Base-by-base conservation (phyloP, 1,140 invertebrate species). In the Apis laboriosa region DNA sequence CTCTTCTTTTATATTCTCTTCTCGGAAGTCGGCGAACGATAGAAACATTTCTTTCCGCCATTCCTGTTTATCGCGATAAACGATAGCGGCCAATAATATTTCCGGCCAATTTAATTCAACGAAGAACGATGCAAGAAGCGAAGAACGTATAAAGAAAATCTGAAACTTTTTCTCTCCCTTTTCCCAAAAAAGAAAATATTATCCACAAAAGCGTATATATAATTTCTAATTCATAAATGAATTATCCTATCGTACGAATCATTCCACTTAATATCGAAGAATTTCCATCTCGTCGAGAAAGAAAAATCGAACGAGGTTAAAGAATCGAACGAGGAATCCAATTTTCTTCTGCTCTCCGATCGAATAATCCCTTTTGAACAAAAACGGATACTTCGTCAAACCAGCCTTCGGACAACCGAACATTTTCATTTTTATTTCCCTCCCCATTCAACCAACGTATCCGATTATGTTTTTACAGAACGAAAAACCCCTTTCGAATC, bases 71-170 rank as follows among this genome's bases (percentile, higher is more conserved):
- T 77, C 76, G 53, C 21, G 28, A 34, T 53, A 7, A 78, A 78
- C 76, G 76, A 78, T 17, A 43, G 34, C 17, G 21, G 53, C 7
- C n/a, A 78, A 70, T 68, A 49, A 21, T 9, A n/a, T 28, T 78
- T 78, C 76, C 76, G 76, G 76, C 70, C 60, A 78, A 70, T 78
- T 78, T 78, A 68, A 78, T 68, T 70, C 76, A 9, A 7, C n/a
- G 70, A 66, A 78, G 68, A 70, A 55, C 66, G 55, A 19, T 3
- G 28, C 15, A 19, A 43, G 63, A 67, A 49, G 75, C 21, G 21
- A 17, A 17, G 15, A 17, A 17, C 3, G 34, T 9, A 77, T 51
- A 56, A 15, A 51, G 58, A 24, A n/a, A 43, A 19, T 7, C 34
- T 7, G 34, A 43, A 43, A 43, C 34, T 43, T 43, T 7, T 43